Percentiles rank a stretch among this genome's conserved stretches.
phyloP scores from a whole-genome alignment of 2,888 invertebrate genomes.

The Hofmannophila pseudospretella region DNA sequence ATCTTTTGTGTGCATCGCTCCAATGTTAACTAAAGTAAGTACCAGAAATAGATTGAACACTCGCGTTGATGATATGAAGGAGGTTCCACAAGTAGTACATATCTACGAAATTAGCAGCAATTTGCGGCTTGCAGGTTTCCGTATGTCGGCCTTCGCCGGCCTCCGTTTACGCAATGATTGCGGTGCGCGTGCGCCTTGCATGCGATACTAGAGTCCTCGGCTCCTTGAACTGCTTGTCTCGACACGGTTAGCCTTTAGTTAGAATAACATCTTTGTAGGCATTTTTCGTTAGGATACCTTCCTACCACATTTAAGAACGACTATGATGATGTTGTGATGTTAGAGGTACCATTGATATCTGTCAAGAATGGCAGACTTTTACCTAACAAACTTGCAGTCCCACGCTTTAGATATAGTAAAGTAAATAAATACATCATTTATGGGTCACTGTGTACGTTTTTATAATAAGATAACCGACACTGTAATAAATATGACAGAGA shows the following conservation, averaged over 20 bases:
- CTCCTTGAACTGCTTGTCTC: slow-evolving; percentile 20
- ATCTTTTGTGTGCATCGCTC: slow-evolving; percentile 15
- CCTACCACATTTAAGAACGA: too few species aligned
- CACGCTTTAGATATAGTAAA: too few species aligned
- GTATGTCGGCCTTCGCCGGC: slow-evolving; percentile 44
- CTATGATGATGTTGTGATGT: too few species aligned
- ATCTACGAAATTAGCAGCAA: slow-evolving; percentile 36
- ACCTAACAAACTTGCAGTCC: too few species aligned
- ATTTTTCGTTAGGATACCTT: too few species aligned
- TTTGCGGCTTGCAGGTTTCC: slow-evolving; percentile 51
- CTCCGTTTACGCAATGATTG: slow-evolving; percentile 38
- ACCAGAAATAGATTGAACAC: slow-evolving; percentile 10
- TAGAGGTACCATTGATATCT: too few species aligned
- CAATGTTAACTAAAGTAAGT: not conserved
- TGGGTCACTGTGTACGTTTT: too few species aligned
- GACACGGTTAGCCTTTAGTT: slow-evolving; percentile 1
- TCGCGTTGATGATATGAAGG: slow-evolving; percentile 10
- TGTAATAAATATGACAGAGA: too few species aligned
- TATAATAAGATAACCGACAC: too few species aligned
- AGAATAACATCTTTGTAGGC: slow-evolving; percentile 1
- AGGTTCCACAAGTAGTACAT: slow-evolving; percentile 1
- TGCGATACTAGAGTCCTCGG: slow-evolving; percentile 25
- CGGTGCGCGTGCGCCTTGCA: slow-evolving; percentile 30
- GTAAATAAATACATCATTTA: too few species aligned
- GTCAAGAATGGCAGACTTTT: too few species aligned